A percentile compares a stretch with the other conserved stretches of the same genome.
Conservation (phyloP, 2,797 vertebrate genomes). For the Sphenopsis melanotis region DNA sequence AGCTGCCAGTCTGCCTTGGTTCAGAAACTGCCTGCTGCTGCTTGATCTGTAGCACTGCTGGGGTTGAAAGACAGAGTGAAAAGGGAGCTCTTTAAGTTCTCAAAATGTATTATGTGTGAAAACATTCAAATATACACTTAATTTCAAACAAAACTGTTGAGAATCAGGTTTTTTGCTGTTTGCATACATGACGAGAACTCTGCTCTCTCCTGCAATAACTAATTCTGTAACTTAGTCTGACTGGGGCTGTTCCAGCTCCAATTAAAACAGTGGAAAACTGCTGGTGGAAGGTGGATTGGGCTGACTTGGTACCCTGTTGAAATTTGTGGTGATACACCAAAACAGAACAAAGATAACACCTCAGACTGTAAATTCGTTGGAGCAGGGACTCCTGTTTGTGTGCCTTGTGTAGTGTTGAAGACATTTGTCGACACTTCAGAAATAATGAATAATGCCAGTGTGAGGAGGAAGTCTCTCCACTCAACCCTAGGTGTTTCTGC, state of each 20-base stretch:
- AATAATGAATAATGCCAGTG: conserved; percentile 64
- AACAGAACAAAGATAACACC: conserved; percentile 22
- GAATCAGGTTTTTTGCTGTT: background rate
- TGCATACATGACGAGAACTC: background rate
- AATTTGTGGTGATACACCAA: conserved; percentile 8
- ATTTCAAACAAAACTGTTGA: conserved; percentile 43
- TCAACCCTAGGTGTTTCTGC: conserved; percentile 65
- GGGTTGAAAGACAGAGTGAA: conserved; percentile 37
- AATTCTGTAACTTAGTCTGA: background rate
- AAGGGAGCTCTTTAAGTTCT: conserved; percentile 32
- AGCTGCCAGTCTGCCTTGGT: conserved; percentile 35
- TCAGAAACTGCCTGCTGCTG: conserved; percentile 29
- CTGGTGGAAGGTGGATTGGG: background rate
- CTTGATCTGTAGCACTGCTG: background rate
- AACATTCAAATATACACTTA: conserved; percentile 20
- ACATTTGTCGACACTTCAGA: conserved; percentile 58
- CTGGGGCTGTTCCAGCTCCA: background rate
- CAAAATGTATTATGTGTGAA: conserved; percentile 40
- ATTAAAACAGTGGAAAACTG: background rate
- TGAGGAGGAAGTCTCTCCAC: conserved; percentile 62
- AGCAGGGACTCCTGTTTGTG: conserved; percentile 51
- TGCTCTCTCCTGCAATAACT: background rate
- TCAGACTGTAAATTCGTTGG: conserved; percentile 16
- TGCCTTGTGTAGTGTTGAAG: conserved; percentile 35
- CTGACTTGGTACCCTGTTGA: conserved; percentile 34